phyloP scores from a whole-genome alignment of 2,113 vertebrate species.

The Pantherophis guttatus region DNA sequence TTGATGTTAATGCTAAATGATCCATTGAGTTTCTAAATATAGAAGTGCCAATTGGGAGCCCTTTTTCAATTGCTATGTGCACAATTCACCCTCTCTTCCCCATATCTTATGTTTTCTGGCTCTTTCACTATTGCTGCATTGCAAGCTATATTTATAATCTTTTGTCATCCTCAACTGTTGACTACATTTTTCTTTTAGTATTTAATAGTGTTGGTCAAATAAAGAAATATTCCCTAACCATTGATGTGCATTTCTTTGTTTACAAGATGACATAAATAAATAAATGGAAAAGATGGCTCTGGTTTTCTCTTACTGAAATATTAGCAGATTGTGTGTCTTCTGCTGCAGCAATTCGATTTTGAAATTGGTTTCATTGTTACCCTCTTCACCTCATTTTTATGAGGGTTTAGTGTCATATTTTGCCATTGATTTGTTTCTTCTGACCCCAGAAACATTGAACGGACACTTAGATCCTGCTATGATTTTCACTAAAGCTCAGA shows the following conservation, averaged over 20 bases:
- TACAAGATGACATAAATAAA: slow-evolving; percentile 42
- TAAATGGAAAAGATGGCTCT: slow-evolving; percentile 25
- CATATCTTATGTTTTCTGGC: not conserved
- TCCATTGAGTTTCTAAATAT: slow-evolving; percentile 13
- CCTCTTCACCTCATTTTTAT: slow-evolving; percentile 55
- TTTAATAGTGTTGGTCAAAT: slow-evolving; percentile 50
- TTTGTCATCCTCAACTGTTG: slow-evolving; percentile 21
- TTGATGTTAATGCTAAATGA: slow-evolving; percentile 34
- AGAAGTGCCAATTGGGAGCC: not conserved
- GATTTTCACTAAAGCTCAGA: slow-evolving; percentile 37
- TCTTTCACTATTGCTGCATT: not conserved
- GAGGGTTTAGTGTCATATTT: slow-evolving; percentile 48
- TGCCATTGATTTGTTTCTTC: slow-evolving; percentile 41
- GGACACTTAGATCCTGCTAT: slow-evolving; percentile 32
- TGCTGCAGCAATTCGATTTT: slow-evolving; percentile 46
- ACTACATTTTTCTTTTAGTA: slow-evolving; percentile 14
- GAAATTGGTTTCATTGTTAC: slow-evolving; percentile 51
- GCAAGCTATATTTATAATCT: not conserved
- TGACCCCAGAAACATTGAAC: slow-evolving; percentile 38
- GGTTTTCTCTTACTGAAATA: slow-evolving; percentile 45
- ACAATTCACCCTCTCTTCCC: not conserved
- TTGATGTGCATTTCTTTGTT: slow-evolving; percentile 29
- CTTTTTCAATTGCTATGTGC: slow-evolving; percentile 1
- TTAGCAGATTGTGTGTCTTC: slow-evolving; percentile 52
- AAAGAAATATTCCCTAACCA: slow-evolving; percentile 10